Evolutionary conservation across 2,888 invertebrate genomes (phyloP), one percentile per base, ranked within the genome.

Genomic region (Drepana falcataria): DNA sequence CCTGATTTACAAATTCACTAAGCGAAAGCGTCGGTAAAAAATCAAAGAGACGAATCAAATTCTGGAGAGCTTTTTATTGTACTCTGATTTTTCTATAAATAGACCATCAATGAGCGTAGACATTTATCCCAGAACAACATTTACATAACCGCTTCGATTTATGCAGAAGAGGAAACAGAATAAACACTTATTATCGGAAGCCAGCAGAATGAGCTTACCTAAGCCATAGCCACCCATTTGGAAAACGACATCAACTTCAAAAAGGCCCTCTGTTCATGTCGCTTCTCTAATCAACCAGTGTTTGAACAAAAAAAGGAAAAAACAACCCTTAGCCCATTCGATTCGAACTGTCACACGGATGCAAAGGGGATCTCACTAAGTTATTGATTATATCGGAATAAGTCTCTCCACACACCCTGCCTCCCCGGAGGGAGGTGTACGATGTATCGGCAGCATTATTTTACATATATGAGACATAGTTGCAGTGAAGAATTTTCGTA

Each of bases 351-450:
- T 90, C 91, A 89, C 89, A 83, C 80, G 87, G 87, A 91, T 90
- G 91, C 90, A 90, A 91, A 91, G 90, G 90, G 91, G 90, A 91
- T 91, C 88, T 87, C 81, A 85, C 88, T 90, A 89, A 90, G 91
- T 91, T 91, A 91, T 91, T 91, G 91, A 91, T 91, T 91, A 91
- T 91, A 91, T 91, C 84, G 91, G 86, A 91, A 91, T 91, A 91
- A 90, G 90, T 88, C 89, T 72, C 76, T 70, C 73, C 71, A 70
- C 73, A 72, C 75, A 73, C 77, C 79, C 66, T 68, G 63, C 61
- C 58, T 73, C 74, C 68, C 76, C 76, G 71, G 64, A 59, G 70
- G 77, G 83, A 80, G 82, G 85, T 79, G 78, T 73, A 82, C 77
- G 79, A 87, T 88, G 84, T 87, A 85, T 88, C 86, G 86, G 86